phyloP scores from a whole-genome alignment of 2,888 invertebrate genomes.

The Phalera bucephala region DNA sequence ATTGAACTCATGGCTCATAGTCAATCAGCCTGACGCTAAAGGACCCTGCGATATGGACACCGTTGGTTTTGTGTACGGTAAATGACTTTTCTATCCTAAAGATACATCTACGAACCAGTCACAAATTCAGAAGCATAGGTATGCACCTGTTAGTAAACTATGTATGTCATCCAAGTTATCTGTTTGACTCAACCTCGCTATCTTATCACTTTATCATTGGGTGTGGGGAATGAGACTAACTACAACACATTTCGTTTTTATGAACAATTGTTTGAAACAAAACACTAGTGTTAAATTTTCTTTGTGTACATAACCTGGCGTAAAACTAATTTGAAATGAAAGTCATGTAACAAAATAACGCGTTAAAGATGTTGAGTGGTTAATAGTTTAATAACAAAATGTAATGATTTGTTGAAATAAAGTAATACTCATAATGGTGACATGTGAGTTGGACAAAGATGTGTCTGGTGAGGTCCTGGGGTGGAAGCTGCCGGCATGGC shows the following conservation, averaged over 20 bases:
- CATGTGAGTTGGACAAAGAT: slow-evolving; percentile 68
- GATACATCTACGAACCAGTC: too few relatives aligned
- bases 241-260: slow-evolving; percentile 34
- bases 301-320: neutral
- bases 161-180: slow-evolving; percentile 52
- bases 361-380: slow-evolving; percentile 6
- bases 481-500: slow-evolving; percentile 68
- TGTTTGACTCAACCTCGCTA: slow-evolving; percentile 56
- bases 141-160: slow-evolving; percentile 32
- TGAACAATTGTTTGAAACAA: slow-evolving; percentile 44
- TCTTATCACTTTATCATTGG: slow-evolving; percentile 74
- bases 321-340: neutral
- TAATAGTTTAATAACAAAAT: too few relatives aligned
- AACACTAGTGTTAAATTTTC: slow-evolving; percentile 14
- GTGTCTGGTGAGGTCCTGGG: slow-evolving; percentile 69
- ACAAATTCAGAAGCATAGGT: too few relatives aligned
- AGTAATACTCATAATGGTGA: slow-evolving; percentile 52
- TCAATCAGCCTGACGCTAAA: too few relatives aligned
- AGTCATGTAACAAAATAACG: neutral
- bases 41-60: too few relatives aligned
- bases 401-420: too few relatives aligned
- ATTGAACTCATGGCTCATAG: too few relatives aligned
- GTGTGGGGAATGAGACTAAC: slow-evolving; percentile 46
- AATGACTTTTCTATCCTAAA: too few relatives aligned
- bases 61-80: too few relatives aligned